Percentiles rank a stretch among this genome's conserved stretches.
Evolutionary conservation across 2,888 invertebrate species (phyloP).

Genomic region (Carcina quercana): DNA sequence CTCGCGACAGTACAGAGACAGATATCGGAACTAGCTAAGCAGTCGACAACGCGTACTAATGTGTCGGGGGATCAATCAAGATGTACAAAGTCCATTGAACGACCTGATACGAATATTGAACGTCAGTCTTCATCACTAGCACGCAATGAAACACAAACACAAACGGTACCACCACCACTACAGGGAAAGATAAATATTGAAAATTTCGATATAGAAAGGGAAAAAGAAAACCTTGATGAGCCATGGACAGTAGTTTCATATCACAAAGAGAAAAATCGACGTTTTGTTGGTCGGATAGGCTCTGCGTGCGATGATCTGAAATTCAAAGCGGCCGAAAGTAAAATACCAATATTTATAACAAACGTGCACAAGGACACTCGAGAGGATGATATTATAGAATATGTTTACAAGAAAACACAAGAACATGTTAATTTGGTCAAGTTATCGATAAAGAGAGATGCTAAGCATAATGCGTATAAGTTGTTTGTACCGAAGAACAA

Average conservation of each 20-base stretch:
- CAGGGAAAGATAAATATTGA: background rate
- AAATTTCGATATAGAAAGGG: background rate
- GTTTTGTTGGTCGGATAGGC: background rate
- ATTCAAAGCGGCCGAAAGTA: conserved; percentile 13
- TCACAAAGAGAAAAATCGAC: no score
- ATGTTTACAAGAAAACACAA: conserved; percentile 12
- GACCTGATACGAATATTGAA: no score
- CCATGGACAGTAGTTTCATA: background rate
- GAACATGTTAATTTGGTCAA: conserved; percentile 6
- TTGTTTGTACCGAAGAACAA: conserved; percentile 12
- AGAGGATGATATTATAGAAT: conserved; percentile 10
- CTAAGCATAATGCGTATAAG: conserved; percentile 11
- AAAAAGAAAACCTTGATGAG: background rate
- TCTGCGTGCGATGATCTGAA: background rate
- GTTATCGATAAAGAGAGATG: conserved; percentile 7
- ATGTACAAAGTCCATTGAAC: no score
- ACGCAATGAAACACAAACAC: no score
- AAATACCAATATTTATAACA: conserved; percentile 13
- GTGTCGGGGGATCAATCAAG: no score
- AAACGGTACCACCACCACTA: no score
- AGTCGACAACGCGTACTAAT: no score
- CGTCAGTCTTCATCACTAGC: no score
- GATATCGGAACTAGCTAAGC: no score
- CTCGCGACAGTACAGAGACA: no score
- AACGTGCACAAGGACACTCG: conserved; percentile 12